phyloP scores from a whole-genome alignment of 1,140 invertebrate species.

The Gryllus bimaculatus region DNA sequence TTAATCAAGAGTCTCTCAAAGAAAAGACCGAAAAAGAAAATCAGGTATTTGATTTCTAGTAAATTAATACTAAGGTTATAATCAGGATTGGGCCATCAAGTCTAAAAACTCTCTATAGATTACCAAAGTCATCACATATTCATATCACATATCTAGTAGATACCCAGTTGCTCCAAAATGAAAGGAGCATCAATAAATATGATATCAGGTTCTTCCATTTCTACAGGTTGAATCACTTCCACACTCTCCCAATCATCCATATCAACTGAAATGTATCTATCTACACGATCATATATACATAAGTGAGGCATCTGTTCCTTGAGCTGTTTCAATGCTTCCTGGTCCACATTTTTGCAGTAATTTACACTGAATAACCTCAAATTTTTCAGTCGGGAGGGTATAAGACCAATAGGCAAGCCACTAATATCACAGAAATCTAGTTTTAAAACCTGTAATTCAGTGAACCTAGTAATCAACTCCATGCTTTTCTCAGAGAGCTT shows the following conservation, averaged over 20 bases:
- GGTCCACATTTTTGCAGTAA: background rate
- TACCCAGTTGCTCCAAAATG: background rate
- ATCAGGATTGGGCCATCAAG: no score
- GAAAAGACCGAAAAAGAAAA: no score
- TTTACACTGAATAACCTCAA: background rate
- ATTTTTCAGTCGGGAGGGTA: background rate
- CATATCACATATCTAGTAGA: background rate
- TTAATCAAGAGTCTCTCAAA: no score
- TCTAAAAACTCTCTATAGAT: no score
- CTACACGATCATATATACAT: background rate
- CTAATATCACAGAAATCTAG: background rate
- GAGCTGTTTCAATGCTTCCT: background rate
- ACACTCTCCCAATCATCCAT: background rate
- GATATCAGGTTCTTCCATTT: background rate
- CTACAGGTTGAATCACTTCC: background rate
- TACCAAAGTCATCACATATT: no score
- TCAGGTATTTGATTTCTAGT: no score
- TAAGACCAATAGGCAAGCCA: background rate
- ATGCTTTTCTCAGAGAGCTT: background rate
- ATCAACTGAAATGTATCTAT: background rate
- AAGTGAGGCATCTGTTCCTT: background rate
- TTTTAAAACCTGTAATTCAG: background rate
- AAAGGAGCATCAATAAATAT: background rate
- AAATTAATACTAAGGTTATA: no score
- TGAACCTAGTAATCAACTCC: background rate